Evolutionary conservation across 2,888 invertebrate species (phyloP), one percentile per base, ranked within the genome.

Genomic region (Acanthosepion esculentum): DNA sequence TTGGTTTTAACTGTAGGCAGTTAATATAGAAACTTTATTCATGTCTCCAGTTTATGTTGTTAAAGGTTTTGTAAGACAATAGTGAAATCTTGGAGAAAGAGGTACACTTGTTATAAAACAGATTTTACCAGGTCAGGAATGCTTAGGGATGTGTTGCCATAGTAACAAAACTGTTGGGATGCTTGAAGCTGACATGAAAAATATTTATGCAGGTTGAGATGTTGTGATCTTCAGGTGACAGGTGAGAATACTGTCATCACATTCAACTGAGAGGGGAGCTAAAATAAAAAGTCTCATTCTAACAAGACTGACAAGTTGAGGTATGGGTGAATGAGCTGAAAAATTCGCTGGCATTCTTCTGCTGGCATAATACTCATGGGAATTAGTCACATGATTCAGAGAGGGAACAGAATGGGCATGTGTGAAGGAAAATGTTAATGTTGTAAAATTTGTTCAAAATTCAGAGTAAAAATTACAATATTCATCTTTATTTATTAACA

Each of bases 131-230:
- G n/a, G 15, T 33, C n/a, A 78, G n/a, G 78, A 78, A 78, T n/a
- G 78, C 78, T 78, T 78, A 78, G 78, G n/a, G 78, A 78, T 78
- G n/a, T 78, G 78, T 78, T 78, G 78, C n/a, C 78, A n/a, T 78
- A n/a, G 78, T 12, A 78, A 78, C n/a, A n/a, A 0, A 33, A n/a
- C 33, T 78, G 78, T 15, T 78, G n/a, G 78, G n/a, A 78, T 78
- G 78, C n/a, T n/a, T 78, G n/a, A 15, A n/a, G 12, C 78, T 15
- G n/a, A 78, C 78, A 78, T 78, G 78, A n/a, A n/a, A 78, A 78
- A 78, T 78, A 78, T 78, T n/a, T 78, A n/a, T n/a, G 78, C 5
- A 15, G 78, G 78, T 12, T 78, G 78, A 5, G n/a, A n/a, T 78
- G 59, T 23, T 78, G 78, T 33, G 78, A 78, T 78, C 78, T 33